Evolutionary conservation across 2,888 invertebrate genomes (phyloP).

Genomic region (Spialia ferax): DNA sequence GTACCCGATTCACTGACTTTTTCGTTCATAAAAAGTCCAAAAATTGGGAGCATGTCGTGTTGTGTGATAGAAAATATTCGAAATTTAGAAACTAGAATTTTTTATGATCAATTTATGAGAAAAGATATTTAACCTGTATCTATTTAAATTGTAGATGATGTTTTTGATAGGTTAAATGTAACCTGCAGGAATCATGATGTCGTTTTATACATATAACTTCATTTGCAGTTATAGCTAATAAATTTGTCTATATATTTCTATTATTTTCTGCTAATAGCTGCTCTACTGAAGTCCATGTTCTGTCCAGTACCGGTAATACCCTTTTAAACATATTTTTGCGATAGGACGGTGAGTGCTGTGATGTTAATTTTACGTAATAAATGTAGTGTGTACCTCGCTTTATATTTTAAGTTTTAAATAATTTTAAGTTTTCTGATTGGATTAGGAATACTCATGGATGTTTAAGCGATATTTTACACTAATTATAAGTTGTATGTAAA

Average conservation of each 20-base stretch:
- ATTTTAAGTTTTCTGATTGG: neutral
- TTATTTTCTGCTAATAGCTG: no score
- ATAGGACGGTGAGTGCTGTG: conserved; percentile 29
- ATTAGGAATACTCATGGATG: neutral
- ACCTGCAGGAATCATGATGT: no score
- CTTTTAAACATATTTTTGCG: neutral
- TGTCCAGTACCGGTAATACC: no score
- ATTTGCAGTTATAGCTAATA: no score
- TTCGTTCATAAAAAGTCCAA: conserved; percentile 72
- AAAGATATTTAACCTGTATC: no score
- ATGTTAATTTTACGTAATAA: conserved; percentile 15
- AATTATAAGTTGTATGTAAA: neutral
- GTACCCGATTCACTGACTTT: conserved; percentile 79
- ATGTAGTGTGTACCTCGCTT: neutral
- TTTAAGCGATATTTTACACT: neutral
- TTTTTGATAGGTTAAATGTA: no score
- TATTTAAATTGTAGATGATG: no score
- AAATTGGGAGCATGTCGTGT: conserved; percentile 63
- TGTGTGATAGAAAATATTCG: neutral
- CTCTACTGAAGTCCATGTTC: neutral
- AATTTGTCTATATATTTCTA: no score
- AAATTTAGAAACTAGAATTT: no score
- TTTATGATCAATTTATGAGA: no score
- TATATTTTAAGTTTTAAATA: neutral
- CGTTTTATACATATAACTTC: no score